Conservation (phyloP, 2,113 vertebrate species). For the Plectropomus leopardus region DNA sequence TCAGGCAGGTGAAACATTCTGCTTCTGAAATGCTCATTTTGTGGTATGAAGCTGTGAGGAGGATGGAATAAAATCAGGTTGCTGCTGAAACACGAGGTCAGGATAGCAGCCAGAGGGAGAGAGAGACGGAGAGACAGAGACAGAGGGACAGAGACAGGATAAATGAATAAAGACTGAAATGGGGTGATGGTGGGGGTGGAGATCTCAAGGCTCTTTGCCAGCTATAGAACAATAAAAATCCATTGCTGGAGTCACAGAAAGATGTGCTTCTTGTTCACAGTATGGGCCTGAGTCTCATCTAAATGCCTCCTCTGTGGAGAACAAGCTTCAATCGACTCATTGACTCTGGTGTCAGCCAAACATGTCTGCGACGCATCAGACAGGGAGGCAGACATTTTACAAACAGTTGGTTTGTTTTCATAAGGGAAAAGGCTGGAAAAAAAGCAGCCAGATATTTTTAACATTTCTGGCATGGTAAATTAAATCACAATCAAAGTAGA, state of each 20-base stretch:
- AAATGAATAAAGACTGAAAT: conserved; percentile 28
- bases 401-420: conserved; percentile 59
- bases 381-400: conserved; percentile 56
- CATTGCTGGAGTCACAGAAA: conserved; percentile 68
- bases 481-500: conserved; percentile 23
- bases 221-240: conserved; percentile 63
- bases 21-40: too few species aligned
- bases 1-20: too few species aligned
- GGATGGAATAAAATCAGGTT: too few species aligned
- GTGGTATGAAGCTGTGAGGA: too few species aligned
- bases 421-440: conserved; percentile 25
- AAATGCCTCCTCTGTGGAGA: conserved; percentile 71
- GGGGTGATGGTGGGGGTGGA: conserved; percentile 11
- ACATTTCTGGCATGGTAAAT: conserved; percentile 21
- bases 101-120: background rate
- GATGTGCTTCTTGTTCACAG: conserved; percentile 61
- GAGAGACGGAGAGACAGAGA: background rate
- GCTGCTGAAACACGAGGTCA: too few species aligned
- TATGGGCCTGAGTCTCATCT: conserved; percentile 64
- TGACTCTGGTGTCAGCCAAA: conserved; percentile 67
- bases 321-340: conserved; percentile 74
- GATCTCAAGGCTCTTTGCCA: conserved; percentile 29
- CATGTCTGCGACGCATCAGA: conserved; percentile 64
- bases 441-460: conserved; percentile 15
- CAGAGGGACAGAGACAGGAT: background rate